These are phyloP conservation scores for Platygyra sinensis DNA, from an alignment of 64 coral and sea anemone species.

Conservation along the genomic window DNA sequence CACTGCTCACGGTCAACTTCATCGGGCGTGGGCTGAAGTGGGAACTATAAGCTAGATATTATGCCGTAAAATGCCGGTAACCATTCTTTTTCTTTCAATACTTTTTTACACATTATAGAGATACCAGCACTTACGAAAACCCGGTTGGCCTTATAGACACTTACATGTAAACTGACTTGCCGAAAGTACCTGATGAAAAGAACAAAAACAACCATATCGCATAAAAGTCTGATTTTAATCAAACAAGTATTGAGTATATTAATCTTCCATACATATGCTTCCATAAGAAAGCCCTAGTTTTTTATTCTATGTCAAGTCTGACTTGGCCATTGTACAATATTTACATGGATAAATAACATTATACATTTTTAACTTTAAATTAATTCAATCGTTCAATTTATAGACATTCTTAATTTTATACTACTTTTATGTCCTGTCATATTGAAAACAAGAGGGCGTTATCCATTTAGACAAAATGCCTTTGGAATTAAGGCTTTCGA, in stretches of 20 bases:
- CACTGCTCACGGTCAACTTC: too few species aligned
- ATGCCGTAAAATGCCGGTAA: too few species aligned
- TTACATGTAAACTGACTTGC: too few species aligned
- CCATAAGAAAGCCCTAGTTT: not conserved
- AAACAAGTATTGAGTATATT: not conserved
- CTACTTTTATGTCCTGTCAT: not conserved
- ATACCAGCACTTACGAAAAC: too few species aligned
- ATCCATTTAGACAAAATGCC: not conserved
- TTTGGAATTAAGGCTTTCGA: too few species aligned
- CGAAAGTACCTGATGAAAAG: not conserved
- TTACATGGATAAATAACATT: constrained; percentile 7
- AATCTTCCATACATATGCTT: not conserved
- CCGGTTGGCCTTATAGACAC: too few species aligned
- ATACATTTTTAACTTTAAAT: not conserved
- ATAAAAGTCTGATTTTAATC: not conserved
- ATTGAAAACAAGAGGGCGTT: not conserved
- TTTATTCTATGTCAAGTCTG: not conserved
- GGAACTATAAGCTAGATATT: too few species aligned
- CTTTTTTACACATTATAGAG: too few species aligned
- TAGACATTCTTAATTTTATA: not conserved
- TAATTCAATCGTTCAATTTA: not conserved
- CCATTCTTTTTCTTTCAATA: too few species aligned
- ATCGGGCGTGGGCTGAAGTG: too few species aligned
- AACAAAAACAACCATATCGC: not conserved
- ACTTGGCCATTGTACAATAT: constrained; percentile 9